Evolutionary conservation across 1,140 invertebrate genomes (phyloP).

Genomic region (Coelopa frigida): DNA sequence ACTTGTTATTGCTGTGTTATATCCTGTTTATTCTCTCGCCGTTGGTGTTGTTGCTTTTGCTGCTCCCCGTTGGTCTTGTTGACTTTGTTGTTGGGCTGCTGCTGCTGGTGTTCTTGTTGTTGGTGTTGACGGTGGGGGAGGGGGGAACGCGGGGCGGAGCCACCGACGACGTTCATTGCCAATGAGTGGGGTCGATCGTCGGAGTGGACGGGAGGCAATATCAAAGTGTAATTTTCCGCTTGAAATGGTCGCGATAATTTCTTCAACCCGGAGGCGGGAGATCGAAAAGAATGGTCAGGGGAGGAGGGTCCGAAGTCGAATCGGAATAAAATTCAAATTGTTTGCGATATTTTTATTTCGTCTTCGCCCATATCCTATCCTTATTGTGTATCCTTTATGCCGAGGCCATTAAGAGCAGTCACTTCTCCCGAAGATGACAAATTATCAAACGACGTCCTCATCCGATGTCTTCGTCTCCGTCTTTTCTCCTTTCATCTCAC

Average conservation of each 20-base stretch:
- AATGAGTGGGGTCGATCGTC: constrained; percentile 15
- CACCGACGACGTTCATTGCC: constrained; percentile 10
- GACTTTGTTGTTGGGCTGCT: constrained; percentile 6
- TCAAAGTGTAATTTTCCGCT: constrained; percentile 16
- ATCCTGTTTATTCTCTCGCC: no score
- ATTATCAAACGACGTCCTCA: background rate
- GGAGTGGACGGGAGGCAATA: constrained; percentile 3
- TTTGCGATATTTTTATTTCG: constrained; percentile 4
- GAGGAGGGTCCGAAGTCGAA: background rate
- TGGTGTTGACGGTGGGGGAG: no score
- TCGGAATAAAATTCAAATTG: background rate
- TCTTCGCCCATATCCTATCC: background rate
- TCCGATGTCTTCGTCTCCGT: background rate
- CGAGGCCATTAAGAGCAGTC: background rate
- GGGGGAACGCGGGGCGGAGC: no score
- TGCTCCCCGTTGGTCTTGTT: constrained; percentile 2
- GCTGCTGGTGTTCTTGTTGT: constrained; percentile 1
- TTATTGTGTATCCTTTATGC: background rate
- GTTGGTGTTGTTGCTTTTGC: background rate
- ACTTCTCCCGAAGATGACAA: background rate
- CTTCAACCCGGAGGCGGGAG: no score
- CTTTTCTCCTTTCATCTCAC: no score
- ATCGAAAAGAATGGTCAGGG: constrained; percentile 4
- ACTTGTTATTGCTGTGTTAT: background rate
- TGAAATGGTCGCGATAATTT: no score